phyloP scores from a whole-genome alignment of 2,113 vertebrate species.

The Corapipo altera region DNA sequence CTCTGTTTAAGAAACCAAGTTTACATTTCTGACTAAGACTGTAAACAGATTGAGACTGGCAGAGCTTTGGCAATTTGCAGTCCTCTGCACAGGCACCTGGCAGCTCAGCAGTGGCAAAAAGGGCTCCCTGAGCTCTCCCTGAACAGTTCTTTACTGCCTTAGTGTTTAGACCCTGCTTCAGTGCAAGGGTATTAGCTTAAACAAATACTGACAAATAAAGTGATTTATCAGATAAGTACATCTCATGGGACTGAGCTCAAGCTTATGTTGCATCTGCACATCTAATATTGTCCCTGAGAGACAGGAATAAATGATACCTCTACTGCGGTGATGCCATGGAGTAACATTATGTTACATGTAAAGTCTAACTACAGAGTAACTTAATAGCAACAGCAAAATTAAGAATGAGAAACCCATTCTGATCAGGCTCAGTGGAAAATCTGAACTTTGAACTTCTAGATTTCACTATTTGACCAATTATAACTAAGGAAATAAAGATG shows the following conservation, averaged over 20 bases:
- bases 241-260: not conserved
- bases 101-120: not conserved
- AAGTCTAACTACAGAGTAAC: not conserved
- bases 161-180: not conserved
- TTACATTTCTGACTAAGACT: not conserved
- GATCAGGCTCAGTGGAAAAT: not conserved
- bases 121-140: not conserved
- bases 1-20: rapidly evolving
- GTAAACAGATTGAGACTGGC: not conserved
- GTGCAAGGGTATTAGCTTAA: not conserved
- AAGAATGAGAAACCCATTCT: not conserved
- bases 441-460: not conserved
- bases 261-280: not conserved
- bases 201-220: not conserved
- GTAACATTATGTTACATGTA: no score
- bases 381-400: not conserved
- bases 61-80: not conserved
- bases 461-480: not conserved
- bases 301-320: rapidly evolving
- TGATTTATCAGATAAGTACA: not conserved
- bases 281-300: no score
- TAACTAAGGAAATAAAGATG: not conserved
- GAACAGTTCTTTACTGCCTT: not conserved
- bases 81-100: not conserved
- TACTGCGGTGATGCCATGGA: rapidly evolving